Percentiles rank a stretch among this genome's conserved stretches.
Evolutionary conservation across 2,888 invertebrate species (phyloP).

Genomic region (Sabatieria punctata): DNA sequence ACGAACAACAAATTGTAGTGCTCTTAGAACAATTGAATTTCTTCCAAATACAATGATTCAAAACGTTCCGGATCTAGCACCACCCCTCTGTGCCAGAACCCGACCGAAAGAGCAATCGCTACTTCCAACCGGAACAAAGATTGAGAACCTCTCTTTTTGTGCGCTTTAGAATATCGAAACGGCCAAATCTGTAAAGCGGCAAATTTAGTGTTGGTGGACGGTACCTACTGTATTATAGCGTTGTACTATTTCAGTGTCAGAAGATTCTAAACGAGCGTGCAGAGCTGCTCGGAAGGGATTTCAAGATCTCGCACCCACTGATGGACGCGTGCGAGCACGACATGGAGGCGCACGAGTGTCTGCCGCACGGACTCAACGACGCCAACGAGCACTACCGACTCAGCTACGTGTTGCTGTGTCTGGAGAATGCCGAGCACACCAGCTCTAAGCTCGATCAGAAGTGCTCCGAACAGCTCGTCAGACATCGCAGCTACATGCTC

Average conservation of each 20-base stretch:
- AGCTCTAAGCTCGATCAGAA: constrained; percentile 42
- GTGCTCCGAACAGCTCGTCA: constrained; percentile 71
- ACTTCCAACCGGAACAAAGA: too few relatives aligned
- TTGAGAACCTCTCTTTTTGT: too few relatives aligned
- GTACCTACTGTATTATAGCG: too few relatives aligned
- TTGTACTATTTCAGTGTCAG: constrained; percentile 47
- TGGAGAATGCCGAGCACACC: constrained; percentile 46
- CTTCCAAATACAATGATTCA: too few relatives aligned
- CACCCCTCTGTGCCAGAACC: too few relatives aligned
- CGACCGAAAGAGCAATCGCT: too few relatives aligned
- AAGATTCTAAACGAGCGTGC: constrained; percentile 67
- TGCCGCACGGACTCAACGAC: constrained; percentile 42
- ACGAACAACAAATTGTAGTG: too few relatives aligned
- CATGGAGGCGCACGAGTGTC: constrained; percentile 65
- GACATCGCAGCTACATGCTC: constrained; percentile 66
- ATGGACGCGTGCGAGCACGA: constrained; percentile 74
- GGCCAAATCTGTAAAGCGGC: too few relatives aligned
- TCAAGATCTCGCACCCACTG: constrained; percentile 68
- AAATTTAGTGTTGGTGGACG: too few relatives aligned
- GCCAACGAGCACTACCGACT: constrained; percentile 29
- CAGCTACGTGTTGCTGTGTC: constrained; percentile 57
- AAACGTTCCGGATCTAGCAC: too few relatives aligned
- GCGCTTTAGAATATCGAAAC: too few relatives aligned
- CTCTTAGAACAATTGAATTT: too few relatives aligned
- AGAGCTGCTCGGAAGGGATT: constrained; percentile 71